Conservation (phyloP, 2,888 invertebrate species). For the Pilophorus perplexus region DNA sequence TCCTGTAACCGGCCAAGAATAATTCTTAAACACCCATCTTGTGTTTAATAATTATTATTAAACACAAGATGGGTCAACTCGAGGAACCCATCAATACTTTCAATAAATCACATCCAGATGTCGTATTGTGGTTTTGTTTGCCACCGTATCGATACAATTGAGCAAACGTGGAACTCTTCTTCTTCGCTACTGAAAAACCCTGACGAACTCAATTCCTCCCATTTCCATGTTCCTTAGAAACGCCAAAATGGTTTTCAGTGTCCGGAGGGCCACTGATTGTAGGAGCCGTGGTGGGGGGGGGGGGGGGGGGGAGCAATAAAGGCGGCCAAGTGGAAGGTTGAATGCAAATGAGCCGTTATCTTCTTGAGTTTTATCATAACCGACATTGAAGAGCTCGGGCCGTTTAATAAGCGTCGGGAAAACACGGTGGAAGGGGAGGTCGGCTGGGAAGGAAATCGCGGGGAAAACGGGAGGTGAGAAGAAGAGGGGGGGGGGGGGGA, state of each 20-base stretch:
- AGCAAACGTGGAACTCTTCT: too few relatives aligned
- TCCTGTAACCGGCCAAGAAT: too few relatives aligned
- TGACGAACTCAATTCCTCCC: too few relatives aligned
- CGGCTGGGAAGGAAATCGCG: conserved; percentile 1
- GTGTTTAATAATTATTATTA: too few relatives aligned
- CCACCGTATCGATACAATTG: too few relatives aligned
- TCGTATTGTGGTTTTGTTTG: too few relatives aligned
- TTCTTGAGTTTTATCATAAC: conserved; percentile 28
- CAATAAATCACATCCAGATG: too few relatives aligned
- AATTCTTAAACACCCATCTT: too few relatives aligned
- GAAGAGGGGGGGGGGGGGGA: background rate
- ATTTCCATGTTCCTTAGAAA: conserved; percentile 8
- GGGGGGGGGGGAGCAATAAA: conserved; percentile 22
- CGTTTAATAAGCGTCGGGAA: conserved; percentile 24
- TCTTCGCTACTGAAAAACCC: too few relatives aligned
- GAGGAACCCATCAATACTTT: too few relatives aligned
- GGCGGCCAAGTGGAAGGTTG: conserved; percentile 22
- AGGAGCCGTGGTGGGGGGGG: background rate
- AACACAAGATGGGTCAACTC: too few relatives aligned
- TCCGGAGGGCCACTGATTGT: too few relatives aligned
- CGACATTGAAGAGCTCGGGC: conserved; percentile 32
- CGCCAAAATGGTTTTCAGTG: conserved; percentile 3
- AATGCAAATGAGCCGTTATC: conserved; percentile 35
- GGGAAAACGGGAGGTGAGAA: background rate
- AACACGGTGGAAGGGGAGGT: background rate